These are phyloP conservation scores for Ormyrus nitidulus DNA, from an alignment of 2,888 invertebrate species.

Conservation along the genomic window DNA sequence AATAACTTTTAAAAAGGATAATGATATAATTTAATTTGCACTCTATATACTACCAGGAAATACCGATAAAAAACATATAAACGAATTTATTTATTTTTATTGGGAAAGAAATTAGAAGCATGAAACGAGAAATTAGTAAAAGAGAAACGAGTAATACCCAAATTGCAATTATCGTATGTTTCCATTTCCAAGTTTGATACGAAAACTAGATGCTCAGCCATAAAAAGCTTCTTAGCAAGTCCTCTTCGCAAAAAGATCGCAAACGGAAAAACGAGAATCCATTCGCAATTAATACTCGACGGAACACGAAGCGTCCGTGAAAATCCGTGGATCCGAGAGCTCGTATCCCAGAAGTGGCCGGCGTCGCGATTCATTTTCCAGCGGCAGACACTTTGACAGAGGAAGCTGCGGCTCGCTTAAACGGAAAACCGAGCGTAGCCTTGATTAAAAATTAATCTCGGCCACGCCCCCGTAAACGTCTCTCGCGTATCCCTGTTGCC, in stretches of 20 bases:
- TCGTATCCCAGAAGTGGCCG: constrained; percentile 1
- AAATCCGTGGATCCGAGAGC: background rate
- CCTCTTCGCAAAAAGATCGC: background rate
- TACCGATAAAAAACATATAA: no score
- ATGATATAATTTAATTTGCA: no score
- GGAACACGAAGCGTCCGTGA: background rate
- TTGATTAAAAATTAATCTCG: constrained; percentile 59
- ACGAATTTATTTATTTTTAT: no score
- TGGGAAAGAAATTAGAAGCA: no score
- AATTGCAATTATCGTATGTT: no score
- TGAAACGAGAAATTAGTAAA: no score
- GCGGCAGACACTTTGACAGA: constrained; percentile 12
- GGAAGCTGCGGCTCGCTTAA: constrained; percentile 4
- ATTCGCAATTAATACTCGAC: constrained; percentile 9
- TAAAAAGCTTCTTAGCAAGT: no score
- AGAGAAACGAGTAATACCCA: no score
- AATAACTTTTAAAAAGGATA: background rate
- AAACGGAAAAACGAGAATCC: background rate
- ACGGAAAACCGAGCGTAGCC: constrained; percentile 28
- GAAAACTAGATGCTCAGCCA: no score
- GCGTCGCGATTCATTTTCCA: background rate
- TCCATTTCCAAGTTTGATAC: no score
- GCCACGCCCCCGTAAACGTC: constrained; percentile 23
- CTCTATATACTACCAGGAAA: no score
- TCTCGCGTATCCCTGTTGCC: background rate